A percentile compares a stretch with the other conserved stretches of the same genome.
Evolutionary conservation across 2,113 vertebrate genomes (phyloP).

Genomic region (Microtus oregoni): DNA sequence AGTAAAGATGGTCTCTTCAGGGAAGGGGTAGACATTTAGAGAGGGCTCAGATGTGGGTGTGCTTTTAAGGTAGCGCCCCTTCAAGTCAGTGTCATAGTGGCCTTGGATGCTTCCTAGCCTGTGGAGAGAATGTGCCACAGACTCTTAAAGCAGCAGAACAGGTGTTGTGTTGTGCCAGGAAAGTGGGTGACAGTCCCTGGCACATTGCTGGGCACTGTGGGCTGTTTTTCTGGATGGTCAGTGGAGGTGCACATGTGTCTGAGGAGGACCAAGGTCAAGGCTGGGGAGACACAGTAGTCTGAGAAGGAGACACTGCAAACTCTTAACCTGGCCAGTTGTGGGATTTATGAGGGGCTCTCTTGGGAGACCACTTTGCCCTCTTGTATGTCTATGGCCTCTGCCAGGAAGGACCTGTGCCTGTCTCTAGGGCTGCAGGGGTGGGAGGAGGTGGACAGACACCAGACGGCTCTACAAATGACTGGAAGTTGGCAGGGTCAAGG

Average conservation of each 20-base stretch:
- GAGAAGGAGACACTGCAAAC: neutral
- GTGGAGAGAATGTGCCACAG: neutral
- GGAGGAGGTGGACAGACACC: neutral
- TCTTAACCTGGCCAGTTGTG: neutral
- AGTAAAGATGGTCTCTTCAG: neutral
- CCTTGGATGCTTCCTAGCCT: rapidly evolving
- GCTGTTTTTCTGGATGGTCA: no score
- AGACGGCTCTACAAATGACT: neutral
- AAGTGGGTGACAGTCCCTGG: rapidly evolving
- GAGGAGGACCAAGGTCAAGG: neutral
- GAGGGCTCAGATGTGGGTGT: no score
- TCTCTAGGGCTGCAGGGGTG: neutral
- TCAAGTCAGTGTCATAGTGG: no score
- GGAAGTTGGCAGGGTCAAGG: neutral
- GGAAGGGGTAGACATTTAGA: no score
- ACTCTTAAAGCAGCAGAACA: neutral
- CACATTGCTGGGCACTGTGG: no score
- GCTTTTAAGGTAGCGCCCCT: neutral
- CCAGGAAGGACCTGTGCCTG: neutral
- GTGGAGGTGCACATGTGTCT: no score
- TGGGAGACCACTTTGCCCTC: neutral
- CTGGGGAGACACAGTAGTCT: neutral
- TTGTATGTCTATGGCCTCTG: neutral
- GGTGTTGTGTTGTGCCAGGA: rapidly evolving
- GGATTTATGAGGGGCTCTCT: no score